These are phyloP conservation scores for Melanotus villosus DNA, from an alignment of 2,888 invertebrate species.

Conservation along the genomic window DNA sequence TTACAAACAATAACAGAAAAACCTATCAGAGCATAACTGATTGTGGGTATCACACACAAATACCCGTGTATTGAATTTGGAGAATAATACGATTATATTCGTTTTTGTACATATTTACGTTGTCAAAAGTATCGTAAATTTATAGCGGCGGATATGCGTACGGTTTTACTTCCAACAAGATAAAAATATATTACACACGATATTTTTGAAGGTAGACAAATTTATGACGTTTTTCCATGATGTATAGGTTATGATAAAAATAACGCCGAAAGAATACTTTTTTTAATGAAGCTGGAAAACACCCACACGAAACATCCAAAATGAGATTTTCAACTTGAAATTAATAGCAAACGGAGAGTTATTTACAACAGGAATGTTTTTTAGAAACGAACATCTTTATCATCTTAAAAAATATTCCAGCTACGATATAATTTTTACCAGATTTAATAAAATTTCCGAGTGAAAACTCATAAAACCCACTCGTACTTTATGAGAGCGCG, in stretches of 20 bases:
- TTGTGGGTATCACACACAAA: neutral
- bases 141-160: conserved; percentile 18
- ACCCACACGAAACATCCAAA: neutral
- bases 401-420: neutral
- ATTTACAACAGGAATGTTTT: too few relatives aligned
- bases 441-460: conserved; percentile 4
- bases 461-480: conserved; percentile 23
- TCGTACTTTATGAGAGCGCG: conserved; percentile 14
- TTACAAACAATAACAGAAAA: neutral
- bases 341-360: too few relatives aligned
- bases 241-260: conserved; percentile 13
- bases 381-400: too few relatives aligned
- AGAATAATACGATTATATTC: conserved; percentile 9
- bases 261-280: neutral
- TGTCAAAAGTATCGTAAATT: conserved; percentile 16
- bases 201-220: conserved; percentile 20
- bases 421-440: neutral
- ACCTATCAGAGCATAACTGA: conserved; percentile 14
- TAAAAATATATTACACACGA: conserved; percentile 17
- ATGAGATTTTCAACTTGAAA: too few relatives aligned
- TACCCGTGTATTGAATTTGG: conserved; percentile 1
- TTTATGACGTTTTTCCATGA: conserved; percentile 10
- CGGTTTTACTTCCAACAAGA: conserved; percentile 15
- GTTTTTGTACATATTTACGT: conserved; percentile 19
- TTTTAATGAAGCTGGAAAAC: neutral